Evolutionary conservation across 2,888 invertebrate genomes (phyloP).

Genomic region (Xanthia togata): DNA sequence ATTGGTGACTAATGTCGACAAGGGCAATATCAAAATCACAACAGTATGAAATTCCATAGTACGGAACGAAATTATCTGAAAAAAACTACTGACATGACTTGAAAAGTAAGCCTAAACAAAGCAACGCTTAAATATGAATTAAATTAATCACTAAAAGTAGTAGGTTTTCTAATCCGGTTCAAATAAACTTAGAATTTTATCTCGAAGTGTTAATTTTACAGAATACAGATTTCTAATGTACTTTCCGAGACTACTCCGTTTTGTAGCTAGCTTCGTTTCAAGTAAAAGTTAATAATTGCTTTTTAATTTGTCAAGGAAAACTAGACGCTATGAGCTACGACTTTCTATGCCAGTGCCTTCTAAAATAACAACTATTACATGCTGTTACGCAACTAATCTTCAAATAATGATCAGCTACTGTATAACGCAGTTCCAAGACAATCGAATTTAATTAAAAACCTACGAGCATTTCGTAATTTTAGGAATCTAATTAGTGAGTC

Average conservation of each 20-base stretch:
- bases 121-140: no score
- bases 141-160: neutral
- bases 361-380: conserved; percentile 8
- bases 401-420: conserved; percentile 19
- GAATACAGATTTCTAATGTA: conserved; percentile 31
- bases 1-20: neutral
- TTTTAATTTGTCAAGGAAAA: conserved; percentile 54
- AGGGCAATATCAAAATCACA: neutral
- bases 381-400: conserved; percentile 22
- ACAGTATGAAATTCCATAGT: no score
- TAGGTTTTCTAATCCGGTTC: neutral
- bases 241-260: conserved; percentile 11
- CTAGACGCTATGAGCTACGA: conserved; percentile 28
- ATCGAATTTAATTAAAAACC: neutral
- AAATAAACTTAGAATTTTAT: conserved; percentile 21
- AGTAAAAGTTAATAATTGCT: conserved; percentile 58
- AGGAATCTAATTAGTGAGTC: neutral
- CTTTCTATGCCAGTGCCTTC: conserved; percentile 47
- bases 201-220: conserved; percentile 25
- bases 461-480: neutral
- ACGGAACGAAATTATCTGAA: neutral
- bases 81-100: no score
- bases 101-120: neutral
- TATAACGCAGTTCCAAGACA: neutral
- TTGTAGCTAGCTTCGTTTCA: conserved; percentile 37